Base-by-base conservation (phyloP, 2,797 vertebrate genomes). In the Nyctalus aviator region DNA sequence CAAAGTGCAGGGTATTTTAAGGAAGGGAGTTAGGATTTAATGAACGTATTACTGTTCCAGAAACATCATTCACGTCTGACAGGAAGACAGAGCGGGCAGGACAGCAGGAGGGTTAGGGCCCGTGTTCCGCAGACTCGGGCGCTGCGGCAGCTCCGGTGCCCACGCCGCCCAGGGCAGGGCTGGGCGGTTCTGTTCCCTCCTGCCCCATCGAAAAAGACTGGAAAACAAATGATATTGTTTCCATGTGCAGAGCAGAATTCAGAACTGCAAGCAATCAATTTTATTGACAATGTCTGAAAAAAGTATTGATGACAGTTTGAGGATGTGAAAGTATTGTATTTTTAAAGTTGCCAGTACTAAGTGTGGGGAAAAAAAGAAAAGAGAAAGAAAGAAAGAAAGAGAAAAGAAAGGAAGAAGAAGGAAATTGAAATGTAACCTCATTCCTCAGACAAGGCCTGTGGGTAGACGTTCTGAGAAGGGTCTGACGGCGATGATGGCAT, bases 201-300 rank as follows among this genome's bases (percentile, higher is more conserved):
- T 90, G 88, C 10, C 73, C 96, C 97, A 90, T 93, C 82, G 68
- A 97, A 97, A 98, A 98, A 97, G 94, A 93, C 93, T 98, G 97
- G 96, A 96, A 97, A 98, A 97, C 97, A 97, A 98, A 97, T 97
- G 93, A 96, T 97, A 98, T 97, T 97, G 97, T 97, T 98, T 98
- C 97, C 98, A 97, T 98, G 97, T 98, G 97, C 96, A 94, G 97
- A 96, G 91, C 97, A 98, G 97, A 96, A 97, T 97, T 98, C 96
- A 95, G 97, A 97, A 97, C 97, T 97, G 97, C 96, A 97, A 96
- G 97, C 97, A 96, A 97, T 98, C 97, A 96, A 97, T 98, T 98
- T 98, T 98, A 98, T 98, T 98, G 97, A 98, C 96, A 95, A 77
- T 87, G 84, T 94, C 97, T 97, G 91, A 97, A 97, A 98, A 98